Percentiles rank a stretch among this genome's conserved stretches.
These are phyloP conservation scores for Hirtodrosophila duncani DNA, from an alignment of 2,888 invertebrate genomes.

Conservation along the genomic window DNA sequence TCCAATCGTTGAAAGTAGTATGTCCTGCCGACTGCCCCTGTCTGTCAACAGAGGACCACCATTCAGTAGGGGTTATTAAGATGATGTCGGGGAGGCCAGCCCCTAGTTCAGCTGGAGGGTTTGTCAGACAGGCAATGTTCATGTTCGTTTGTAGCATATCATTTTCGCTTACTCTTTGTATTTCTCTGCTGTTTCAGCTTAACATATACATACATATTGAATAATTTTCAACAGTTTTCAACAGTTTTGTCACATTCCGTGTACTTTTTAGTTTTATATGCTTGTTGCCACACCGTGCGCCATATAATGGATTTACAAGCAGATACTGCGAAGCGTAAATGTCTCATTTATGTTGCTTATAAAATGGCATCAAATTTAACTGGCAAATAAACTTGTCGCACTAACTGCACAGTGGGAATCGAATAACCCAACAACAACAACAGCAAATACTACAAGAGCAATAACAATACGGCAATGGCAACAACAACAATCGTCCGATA, in stretches of 20 bases:
- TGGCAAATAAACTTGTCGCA: conserved; percentile 53
- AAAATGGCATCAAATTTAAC: conserved; percentile 56
- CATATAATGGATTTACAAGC: conserved; percentile 57
- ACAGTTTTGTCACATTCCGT: conserved; percentile 43
- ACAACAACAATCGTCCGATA: conserved; percentile 58
- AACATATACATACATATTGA: too few species aligned
- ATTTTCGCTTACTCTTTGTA: conserved; percentile 37
- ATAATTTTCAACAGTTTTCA: conserved; percentile 47
- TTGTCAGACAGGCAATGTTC: conserved; percentile 28
- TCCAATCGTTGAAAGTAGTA: conserved; percentile 15
- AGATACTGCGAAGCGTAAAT: conserved; percentile 53
- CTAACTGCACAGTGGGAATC: conserved; percentile 34
- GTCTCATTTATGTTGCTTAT: conserved; percentile 60
- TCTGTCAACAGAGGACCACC: conserved; percentile 33
- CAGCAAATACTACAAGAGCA: conserved; percentile 20
- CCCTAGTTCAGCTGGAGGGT: conserved; percentile 10
- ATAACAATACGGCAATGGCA: too few species aligned
- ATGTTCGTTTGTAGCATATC: conserved; percentile 51
- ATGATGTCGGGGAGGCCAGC: conserved; percentile 3
- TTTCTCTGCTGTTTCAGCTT: conserved; percentile 42
- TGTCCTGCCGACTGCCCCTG: conserved; percentile 8
- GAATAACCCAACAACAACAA: conserved; percentile 3
- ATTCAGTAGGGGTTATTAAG: conserved; percentile 16
- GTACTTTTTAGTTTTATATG: background rate
- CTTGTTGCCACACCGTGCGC: conserved; percentile 13